phyloP scores from a whole-genome alignment of 2,888 invertebrate genomes.

The Meta bourneti region DNA sequence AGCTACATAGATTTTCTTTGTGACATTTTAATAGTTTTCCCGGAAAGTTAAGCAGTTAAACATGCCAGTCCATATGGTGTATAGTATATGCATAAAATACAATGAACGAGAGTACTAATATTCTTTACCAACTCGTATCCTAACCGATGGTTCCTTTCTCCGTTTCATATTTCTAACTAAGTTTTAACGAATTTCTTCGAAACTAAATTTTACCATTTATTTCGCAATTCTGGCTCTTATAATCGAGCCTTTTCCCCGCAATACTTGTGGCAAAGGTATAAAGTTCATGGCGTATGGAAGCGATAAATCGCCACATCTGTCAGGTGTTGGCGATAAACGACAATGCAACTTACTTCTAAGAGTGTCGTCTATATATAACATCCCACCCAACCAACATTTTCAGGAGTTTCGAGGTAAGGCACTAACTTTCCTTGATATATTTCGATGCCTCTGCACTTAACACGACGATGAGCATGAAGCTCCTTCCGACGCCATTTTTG shows the following conservation, averaged over 20 bases:
- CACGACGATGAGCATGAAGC: neutral
- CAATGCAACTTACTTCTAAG: conserved; percentile 29
- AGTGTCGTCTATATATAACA: conserved; percentile 39
- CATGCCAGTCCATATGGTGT: too few species aligned
- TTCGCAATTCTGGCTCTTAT: neutral
- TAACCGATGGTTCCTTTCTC: neutral
- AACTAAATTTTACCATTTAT: neutral
- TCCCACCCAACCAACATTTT: conserved; percentile 19
- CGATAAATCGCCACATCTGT: conserved; percentile 35
- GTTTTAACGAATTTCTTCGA: neutral
- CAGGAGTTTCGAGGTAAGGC: conserved; percentile 18
- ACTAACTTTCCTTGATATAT: conserved; percentile 59
- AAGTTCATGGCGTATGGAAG: neutral
- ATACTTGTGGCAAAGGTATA: neutral
- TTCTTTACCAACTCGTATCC: neutral
- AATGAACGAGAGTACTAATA: too few species aligned
- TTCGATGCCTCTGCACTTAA: conserved; percentile 13
- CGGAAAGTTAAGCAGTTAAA: too few species aligned
- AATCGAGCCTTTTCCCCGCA: neutral
- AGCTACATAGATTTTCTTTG: too few species aligned
- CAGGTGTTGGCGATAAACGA: conserved; percentile 50
- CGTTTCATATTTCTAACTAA: neutral
- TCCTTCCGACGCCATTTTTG: neutral
- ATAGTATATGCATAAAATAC: too few species aligned
- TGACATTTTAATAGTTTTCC: too few species aligned